A percentile compares a stretch with the other conserved stretches of the same genome.
These are phyloP conservation scores for Eucidaris tribuloides DNA, from an alignment of 35 echinoderm and acorn worm genomes.

Conservation along the genomic window DNA sequence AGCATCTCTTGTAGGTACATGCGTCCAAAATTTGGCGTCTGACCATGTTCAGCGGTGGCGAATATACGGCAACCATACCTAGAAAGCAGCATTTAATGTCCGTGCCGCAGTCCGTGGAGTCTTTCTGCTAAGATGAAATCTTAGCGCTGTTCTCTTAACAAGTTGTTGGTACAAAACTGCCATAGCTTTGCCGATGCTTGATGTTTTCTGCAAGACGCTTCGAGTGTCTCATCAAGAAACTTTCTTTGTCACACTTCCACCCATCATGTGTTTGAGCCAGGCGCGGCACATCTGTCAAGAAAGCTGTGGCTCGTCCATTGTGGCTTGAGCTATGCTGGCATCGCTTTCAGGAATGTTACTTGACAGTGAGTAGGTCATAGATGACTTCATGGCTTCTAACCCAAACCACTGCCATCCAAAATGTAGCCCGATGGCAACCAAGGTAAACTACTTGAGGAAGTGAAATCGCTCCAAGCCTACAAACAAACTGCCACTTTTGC, in stretches of 20 bases:
- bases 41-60: slow-evolving; percentile 9
- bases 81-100: slow-evolving; percentile 21
- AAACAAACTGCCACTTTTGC: slow-evolving; percentile 44
- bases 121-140: neutral
- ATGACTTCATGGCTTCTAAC: slow-evolving; percentile 38
- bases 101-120: neutral
- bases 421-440: slow-evolving; percentile 52
- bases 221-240: slow-evolving; percentile 15
- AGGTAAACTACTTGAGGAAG: slow-evolving; percentile 39
- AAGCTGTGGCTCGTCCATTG: too few species aligned
- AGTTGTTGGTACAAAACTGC: slow-evolving; percentile 26
- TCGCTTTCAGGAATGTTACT: slow-evolving; percentile 46
- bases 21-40: slow-evolving; percentile 2
- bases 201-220: neutral
- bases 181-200: slow-evolving; percentile 40
- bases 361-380: slow-evolving; percentile 24
- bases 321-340: slow-evolving; percentile 26
- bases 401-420: slow-evolving; percentile 55
- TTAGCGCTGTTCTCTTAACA: neutral
- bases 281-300: slow-evolving; percentile 31
- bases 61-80: slow-evolving; percentile 33
- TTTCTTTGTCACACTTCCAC: neutral
- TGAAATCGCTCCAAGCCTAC: slow-evolving; percentile 52
- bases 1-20: slow-evolving; percentile 20
- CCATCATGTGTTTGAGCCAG: slow-evolving; percentile 8